Base-by-base conservation (phyloP, 2,113 vertebrate species). In the Coregonus clupeaformis region DNA sequence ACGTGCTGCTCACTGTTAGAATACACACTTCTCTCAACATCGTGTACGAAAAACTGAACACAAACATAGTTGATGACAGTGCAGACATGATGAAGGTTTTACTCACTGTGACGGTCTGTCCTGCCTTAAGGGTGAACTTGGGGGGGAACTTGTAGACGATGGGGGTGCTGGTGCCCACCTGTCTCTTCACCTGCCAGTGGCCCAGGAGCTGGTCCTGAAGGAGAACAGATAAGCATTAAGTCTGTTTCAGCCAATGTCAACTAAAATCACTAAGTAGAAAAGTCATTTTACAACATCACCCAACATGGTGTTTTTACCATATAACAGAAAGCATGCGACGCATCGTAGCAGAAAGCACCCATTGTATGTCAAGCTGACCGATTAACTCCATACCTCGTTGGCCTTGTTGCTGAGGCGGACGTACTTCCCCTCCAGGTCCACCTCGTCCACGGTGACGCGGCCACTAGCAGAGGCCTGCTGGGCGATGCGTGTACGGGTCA, bases 401-500 rank as follows among this genome's bases (percentile, higher is more conserved):
- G 96, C 93, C 86, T 97, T 98, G 93, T 99, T 99, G 91, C 92
- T 93, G 77, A 99, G 96, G 1, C 97, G 95, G 81, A 99, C 92
- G 0, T 87, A 99, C 78, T 94, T 96, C n/a, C 97, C 98, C 6
- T 98, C 97, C 89, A 95, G 80, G 24, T 99, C 97, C 1, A 98
- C 94, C 89, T 98, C 96, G 47, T 98, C 96, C 85, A 99, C 96
- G 0, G 94, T 94, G 14, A 99, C 93, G 0, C 96, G 95, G 6
- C 97, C 97, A 0, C 94, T 97, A 52, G 98, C 97, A 1, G 96
- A 93, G 2, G 97, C 97, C 0, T 96, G 95, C 88, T 98, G 98
- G 0, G 93, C 92, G 73, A 97, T 95, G 78, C 94, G 96, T 36
- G 95, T 95, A 67, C 94, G 90, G 22, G 82, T 94, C 71, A 92